phyloP scores from a whole-genome alignment of 1,140 invertebrate species.

The Hirudo medicinalis region DNA sequence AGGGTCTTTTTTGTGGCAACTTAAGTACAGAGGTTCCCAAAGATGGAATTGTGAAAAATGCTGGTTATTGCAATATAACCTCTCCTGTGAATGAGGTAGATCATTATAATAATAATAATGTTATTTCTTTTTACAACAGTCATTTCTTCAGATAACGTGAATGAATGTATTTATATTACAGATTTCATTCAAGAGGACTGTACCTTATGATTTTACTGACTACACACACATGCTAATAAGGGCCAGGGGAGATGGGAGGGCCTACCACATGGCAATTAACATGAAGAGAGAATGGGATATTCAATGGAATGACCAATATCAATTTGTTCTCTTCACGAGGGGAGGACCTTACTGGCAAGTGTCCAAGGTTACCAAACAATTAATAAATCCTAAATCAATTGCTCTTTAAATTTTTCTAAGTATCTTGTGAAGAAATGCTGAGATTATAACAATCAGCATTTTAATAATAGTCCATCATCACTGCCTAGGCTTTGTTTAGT shows the following conservation, averaged over 20 bases:
- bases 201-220: constrained; percentile 55
- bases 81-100: constrained; percentile 52
- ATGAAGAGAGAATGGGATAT: constrained; percentile 57
- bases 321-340: constrained; percentile 70
- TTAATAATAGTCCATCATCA: no score
- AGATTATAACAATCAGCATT: no score
- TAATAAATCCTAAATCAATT: no score
- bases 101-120: constrained; percentile 17
- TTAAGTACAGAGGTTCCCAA: constrained; percentile 57
- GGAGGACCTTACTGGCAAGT: constrained; percentile 94
- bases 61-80: constrained; percentile 65
- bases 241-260: constrained; percentile 76
- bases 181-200: constrained; percentile 60
- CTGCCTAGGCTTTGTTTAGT: no score
- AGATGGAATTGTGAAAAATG: constrained; percentile 58
- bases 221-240: constrained; percentile 73
- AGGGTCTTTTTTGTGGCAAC: constrained; percentile 62
- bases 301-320: constrained; percentile 67
- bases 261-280: constrained; percentile 65
- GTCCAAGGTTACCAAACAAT: constrained; percentile 49
- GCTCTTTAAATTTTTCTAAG: no score
- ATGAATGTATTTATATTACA: constrained; percentile 18
- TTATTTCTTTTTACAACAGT: neutral
- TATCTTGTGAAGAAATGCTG: no score
- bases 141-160: neutral